phyloP scores from a whole-genome alignment of 2,797 vertebrate species.

The Rhinogobio ventralis region DNA sequence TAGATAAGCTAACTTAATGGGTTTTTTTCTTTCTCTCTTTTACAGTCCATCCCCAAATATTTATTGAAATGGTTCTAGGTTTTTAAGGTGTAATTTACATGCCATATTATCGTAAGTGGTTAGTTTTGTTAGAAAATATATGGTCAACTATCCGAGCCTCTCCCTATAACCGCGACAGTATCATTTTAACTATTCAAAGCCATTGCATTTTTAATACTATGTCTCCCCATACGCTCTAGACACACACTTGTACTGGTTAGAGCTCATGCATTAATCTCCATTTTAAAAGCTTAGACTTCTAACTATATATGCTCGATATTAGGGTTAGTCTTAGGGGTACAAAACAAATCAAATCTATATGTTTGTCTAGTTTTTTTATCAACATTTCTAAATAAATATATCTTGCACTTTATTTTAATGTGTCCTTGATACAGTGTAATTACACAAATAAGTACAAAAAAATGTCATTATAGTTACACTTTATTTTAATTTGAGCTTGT shows the following conservation, averaged over 20 bases:
- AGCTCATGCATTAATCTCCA: background rate
- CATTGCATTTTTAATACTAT: constrained; percentile 48
- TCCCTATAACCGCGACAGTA: background rate
- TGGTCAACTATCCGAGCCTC: background rate
- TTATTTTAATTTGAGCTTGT: background rate
- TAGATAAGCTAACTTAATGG: background rate
- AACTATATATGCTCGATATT: background rate
- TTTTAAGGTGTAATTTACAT: background rate
- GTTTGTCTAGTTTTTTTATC: background rate
- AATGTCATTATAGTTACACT: background rate
- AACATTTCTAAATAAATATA: no score
- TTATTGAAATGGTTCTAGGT: no score
- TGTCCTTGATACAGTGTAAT: background rate
- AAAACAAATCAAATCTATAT: background rate
- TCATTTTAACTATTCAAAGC: constrained; percentile 43
- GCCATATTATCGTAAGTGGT: background rate
- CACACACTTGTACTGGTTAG: background rate
- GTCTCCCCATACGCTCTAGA: constrained; percentile 26
- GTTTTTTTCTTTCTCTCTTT: background rate
- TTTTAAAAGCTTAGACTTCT: background rate
- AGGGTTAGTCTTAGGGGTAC: background rate
- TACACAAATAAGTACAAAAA: background rate
- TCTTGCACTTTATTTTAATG: background rate
- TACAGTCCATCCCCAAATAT: constrained; percentile 4
- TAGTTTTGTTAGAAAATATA: background rate